Percentiles rank a stretch among this genome's conserved stretches.
phyloP scores from a whole-genome alignment of 2,888 invertebrate genomes.

The Oscheius sp. region DNA sequence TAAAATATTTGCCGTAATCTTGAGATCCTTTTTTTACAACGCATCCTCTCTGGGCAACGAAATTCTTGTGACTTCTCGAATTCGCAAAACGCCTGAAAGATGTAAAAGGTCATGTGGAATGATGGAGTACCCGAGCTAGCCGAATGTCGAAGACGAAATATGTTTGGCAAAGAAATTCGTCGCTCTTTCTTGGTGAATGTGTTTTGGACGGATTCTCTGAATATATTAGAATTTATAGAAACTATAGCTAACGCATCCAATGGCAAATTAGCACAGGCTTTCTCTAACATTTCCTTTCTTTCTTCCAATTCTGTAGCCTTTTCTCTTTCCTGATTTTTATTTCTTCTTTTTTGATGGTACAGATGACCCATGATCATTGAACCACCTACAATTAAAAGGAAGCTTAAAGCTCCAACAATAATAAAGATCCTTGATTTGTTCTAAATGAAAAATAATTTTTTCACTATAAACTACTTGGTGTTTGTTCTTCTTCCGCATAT shows the following conservation, averaged over 20 bases:
- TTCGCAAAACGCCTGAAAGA: slow-evolving; percentile 25
- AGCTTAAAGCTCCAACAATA: slow-evolving; percentile 22
- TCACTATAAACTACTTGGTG: slow-evolving; percentile 14
- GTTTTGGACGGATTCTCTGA: slow-evolving; percentile 29
- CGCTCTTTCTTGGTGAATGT: slow-evolving; percentile 29
- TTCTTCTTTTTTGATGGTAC: slow-evolving; percentile 16
- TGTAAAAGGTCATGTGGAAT: not conserved
- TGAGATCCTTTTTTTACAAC: not conserved
- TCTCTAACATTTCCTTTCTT: slow-evolving; percentile 16
- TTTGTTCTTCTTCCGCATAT: slow-evolving; percentile 26
- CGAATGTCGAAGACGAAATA: slow-evolving; percentile 19
- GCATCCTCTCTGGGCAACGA: slow-evolving; percentile 17
- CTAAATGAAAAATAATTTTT: slow-evolving; percentile 1
- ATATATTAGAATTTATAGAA: not conserved
- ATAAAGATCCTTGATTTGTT: slow-evolving; percentile 32
- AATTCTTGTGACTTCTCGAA: slow-evolving; percentile 13
- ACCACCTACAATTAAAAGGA: slow-evolving; percentile 14
- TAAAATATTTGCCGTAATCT: not conserved
- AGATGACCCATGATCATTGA: slow-evolving; percentile 20
- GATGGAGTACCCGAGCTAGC: slow-evolving; percentile 22
- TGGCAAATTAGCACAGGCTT: slow-evolving; percentile 3
- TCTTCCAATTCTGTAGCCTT: slow-evolving; percentile 16
- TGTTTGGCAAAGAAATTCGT: slow-evolving; percentile 25
- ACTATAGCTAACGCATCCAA: slow-evolving; percentile 9
- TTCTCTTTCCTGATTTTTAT: slow-evolving; percentile 21